Evolutionary conservation across 1,140 invertebrate genomes (phyloP).

Genomic region (Hetaerina americana): DNA sequence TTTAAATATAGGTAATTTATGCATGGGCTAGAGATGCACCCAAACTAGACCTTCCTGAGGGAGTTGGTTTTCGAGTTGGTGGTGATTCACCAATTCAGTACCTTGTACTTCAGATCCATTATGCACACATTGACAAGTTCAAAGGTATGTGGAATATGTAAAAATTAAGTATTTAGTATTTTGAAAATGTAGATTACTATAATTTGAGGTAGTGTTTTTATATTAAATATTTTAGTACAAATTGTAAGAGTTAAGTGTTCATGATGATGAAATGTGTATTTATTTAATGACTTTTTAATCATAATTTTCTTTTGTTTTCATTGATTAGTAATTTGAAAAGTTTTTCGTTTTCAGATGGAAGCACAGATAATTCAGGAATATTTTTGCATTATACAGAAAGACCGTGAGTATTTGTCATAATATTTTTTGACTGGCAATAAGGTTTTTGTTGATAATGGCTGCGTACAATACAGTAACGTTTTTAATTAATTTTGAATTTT

Average conservation of each 20-base stretch:
- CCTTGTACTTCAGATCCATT: constrained; percentile 88
- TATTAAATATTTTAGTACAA: too few relatives aligned
- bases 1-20: constrained; percentile 67
- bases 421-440: neutral
- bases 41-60: constrained; percentile 64
- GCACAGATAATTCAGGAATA: constrained; percentile 68
- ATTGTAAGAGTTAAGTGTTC: too few relatives aligned
- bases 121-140: constrained; percentile 59
- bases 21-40: constrained; percentile 96
- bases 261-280: too few relatives aligned
- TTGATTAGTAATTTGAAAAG: neutral
- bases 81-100: constrained; percentile 57
- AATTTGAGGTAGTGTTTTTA: too few relatives aligned
- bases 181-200: neutral
- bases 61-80: constrained; percentile 70
- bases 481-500: constrained; percentile 18
- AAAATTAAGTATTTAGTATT: neutral
- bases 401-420: constrained; percentile 39
- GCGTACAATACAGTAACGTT: neutral
- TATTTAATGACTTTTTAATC: too few relatives aligned
- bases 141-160: constrained; percentile 33
- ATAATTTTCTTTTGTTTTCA: too few relatives aligned
- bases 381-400: constrained; percentile 60
- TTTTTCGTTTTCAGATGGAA: constrained; percentile 42
- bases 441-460: neutral